Conservation (phyloP, 1,140 invertebrate species). For the Thrips palmi region DNA sequence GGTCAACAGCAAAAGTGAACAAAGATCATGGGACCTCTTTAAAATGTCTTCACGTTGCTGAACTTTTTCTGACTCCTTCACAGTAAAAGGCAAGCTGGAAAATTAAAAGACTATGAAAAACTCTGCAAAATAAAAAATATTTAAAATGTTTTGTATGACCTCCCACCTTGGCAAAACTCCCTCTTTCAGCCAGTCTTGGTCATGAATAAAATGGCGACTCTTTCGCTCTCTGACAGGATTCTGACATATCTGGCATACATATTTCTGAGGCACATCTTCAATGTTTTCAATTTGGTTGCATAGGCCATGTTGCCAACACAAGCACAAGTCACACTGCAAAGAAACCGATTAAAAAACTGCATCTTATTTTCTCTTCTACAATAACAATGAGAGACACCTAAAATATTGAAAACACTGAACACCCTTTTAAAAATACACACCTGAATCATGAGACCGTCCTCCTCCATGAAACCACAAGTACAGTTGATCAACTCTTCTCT, state of each 20-base stretch:
- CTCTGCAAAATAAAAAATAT: constrained; percentile 7
- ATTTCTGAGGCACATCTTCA: constrained; percentile 70
- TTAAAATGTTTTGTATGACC: constrained; percentile 10
- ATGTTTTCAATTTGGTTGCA: constrained; percentile 71
- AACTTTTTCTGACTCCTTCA: constrained; percentile 23
- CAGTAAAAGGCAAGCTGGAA: constrained; percentile 22
- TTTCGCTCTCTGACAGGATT: constrained; percentile 51
- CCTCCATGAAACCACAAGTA: constrained; percentile 61
- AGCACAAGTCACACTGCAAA: constrained; percentile 72
- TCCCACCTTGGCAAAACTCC: constrained; percentile 45
- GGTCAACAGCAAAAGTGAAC: constrained; percentile 45
- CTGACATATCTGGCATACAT: constrained; percentile 72
- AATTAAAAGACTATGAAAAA: constrained; percentile 3
- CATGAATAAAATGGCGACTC: constrained; percentile 54
- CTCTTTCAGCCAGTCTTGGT: constrained; percentile 74
- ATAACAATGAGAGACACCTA: neutral
- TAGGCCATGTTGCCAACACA: constrained; percentile 85
- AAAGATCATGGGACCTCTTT: constrained; percentile 48
- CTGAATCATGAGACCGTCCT: constrained; percentile 81
- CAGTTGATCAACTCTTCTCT: constrained; percentile 73
- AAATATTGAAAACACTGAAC: neutral
- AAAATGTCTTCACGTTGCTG: constrained; percentile 30
- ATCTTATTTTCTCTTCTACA: too few species aligned
- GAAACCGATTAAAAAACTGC: neutral
- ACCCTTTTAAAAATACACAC: constrained; percentile 16